phyloP scores from a whole-genome alignment of 2,113 vertebrate species.

The Albula glossodonta region DNA sequence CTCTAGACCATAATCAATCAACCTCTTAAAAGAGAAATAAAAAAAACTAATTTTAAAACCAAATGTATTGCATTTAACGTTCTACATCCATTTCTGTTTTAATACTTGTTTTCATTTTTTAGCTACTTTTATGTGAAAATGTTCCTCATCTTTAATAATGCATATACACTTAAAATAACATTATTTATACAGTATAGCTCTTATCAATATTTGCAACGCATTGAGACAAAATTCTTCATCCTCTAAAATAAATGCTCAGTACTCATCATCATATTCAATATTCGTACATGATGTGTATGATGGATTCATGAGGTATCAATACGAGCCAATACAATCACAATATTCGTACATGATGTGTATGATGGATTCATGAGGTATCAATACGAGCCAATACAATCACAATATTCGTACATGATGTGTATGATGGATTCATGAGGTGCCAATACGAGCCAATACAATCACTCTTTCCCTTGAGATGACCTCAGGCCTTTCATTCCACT shows the following conservation, averaged over 20 bases:
- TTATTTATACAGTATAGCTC: neutral
- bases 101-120: no score
- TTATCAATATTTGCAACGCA: neutral
- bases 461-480: neutral
- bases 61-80: no score
- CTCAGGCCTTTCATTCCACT: neutral
- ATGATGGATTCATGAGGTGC: neutral
- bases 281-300: neutral
- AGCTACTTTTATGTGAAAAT: no score
- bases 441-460: neutral
- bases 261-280: neutral
- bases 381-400: neutral
- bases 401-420: no score
- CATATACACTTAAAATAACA: no score
- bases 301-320: neutral
- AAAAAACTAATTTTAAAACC: no score
- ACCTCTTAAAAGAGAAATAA: no score
- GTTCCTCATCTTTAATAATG: no score
- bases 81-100: no score
- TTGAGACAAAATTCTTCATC: neutral
- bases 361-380: neutral
- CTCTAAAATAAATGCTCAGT: neutral
- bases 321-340: neutral
- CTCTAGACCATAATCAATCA: neutral
- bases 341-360: neutral